Base-by-base conservation (phyloP, 2,888 invertebrate genomes). In the Ophion obscuratus region DNA sequence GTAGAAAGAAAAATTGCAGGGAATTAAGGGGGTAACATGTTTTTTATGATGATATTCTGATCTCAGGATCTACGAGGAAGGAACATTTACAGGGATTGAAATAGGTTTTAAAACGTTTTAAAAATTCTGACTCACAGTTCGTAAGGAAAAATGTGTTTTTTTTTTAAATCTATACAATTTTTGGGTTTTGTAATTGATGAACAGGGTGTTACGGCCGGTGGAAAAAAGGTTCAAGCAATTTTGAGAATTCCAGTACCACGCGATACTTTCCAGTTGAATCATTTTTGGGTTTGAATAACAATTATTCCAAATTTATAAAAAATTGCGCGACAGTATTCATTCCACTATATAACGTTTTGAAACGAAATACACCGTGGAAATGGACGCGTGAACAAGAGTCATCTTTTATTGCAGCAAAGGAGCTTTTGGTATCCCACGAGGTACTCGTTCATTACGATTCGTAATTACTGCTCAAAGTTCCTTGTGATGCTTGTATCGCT, bases 301-400 rank as follows among this genome's bases (percentile, higher is more conserved):
- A 91, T 84, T 92, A 92, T 83, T 78, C 88, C 4, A 89, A 88
- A 67, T 93, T 92, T 87, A 83, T 92, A 2, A 80, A 88, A 57
- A 87, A 89, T 27, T 85, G 87, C 59, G 47, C 91, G 7, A 53
- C 61, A 20, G 88, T 89, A 47, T 84, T 88, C 11, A 77, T 77
- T 6, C 92, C 91, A 4, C 73, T 92, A n/a, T n/a, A n/a, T n/a
- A n/a, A n/a, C n/a, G n/a, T n/a, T n/a, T n/a, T n/a, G n/a, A n/a
- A n/a, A n/a, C n/a, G n/a, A n/a, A n/a, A n/a, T n/a, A n/a, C n/a
- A n/a, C n/a, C n/a, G n/a, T n/a, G n/a, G n/a, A n/a, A n/a, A n/a
- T n/a, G n/a, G n/a, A n/a, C n/a, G n/a, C n/a, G n/a, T n/a, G n/a
- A n/a, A n/a, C n/a, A n/a, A n/a, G n/a, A n/a, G n/a, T n/a, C n/a